Evolutionary conservation across 2,113 vertebrate species (phyloP).

Genomic region (Chrysochloris asiatica): DNA sequence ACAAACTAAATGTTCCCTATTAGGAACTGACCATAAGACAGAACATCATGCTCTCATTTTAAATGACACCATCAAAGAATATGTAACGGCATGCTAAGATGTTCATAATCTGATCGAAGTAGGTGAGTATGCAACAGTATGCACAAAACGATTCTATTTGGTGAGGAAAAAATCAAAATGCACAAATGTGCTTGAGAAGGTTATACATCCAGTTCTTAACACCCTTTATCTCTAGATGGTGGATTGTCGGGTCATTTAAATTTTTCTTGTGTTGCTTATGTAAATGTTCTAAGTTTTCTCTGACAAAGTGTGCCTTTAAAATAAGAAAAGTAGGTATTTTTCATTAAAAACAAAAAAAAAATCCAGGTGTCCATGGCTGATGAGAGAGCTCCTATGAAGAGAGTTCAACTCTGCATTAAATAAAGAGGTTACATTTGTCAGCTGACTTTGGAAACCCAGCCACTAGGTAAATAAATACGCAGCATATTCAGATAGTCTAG

Average conservation of each 20-base stretch:
- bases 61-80: background rate
- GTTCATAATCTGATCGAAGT: background rate
- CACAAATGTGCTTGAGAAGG: background rate
- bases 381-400: background rate
- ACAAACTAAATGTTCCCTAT: background rate
- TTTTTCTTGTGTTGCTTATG: background rate
- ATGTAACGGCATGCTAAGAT: background rate
- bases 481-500: background rate
- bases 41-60: background rate
- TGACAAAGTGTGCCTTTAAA: background rate
- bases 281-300: background rate
- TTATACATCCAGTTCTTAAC: background rate
- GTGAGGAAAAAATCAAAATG: background rate
- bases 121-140: background rate
- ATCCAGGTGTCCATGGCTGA: background rate
- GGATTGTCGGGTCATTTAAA: background rate
- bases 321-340: no score
- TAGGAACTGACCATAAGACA: background rate
- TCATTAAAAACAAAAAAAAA: no score
- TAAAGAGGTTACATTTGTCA: no score
- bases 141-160: background rate
- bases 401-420: no score
- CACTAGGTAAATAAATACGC: rapidly evolving
- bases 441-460: background rate
- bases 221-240: background rate